Conservation (phyloP, 2,113 vertebrate genomes). For the Nerophis lumbriciformis region DNA sequence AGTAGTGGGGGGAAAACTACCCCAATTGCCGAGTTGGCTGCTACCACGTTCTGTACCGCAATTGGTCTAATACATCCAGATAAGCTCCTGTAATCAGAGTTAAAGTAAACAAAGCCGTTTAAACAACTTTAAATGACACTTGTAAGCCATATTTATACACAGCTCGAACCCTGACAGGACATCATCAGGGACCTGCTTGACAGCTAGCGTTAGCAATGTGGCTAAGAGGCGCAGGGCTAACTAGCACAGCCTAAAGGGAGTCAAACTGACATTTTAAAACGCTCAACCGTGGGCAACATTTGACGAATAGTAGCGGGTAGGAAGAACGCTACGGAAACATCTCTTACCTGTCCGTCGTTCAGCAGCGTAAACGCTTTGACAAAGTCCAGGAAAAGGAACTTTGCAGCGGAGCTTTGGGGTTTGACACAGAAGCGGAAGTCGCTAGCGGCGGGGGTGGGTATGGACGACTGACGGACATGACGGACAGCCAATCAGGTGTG, state of each 20-base stretch:
- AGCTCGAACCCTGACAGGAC: constrained; percentile 13
- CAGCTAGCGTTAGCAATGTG: constrained; percentile 51
- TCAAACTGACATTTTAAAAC: not conserved
- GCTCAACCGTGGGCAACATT: not conserved
- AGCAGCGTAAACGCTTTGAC: constrained; percentile 14
- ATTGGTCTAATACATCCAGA: not conserved
- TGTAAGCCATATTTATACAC: not conserved
- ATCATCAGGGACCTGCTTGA: constrained; percentile 29
- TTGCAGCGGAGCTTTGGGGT: constrained; percentile 26
- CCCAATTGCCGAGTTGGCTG: constrained; percentile 9
- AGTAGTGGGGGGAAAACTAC: not conserved
- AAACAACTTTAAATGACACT: not conserved
- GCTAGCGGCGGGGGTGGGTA: constrained; percentile 30
- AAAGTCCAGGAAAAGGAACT: constrained; percentile 26
- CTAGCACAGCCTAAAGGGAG: constrained; percentile 3
- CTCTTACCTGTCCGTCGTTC: constrained; percentile 35
- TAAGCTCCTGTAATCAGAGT: not conserved
- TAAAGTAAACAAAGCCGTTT: not conserved
- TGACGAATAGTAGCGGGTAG: not conserved
- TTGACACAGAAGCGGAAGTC: constrained; percentile 74
- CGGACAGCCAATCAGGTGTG: constrained; percentile 46
- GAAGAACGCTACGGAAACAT: too few relatives aligned
- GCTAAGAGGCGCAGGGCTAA: constrained; percentile 37
- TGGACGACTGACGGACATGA: constrained; percentile 14
- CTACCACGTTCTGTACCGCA: constrained; percentile 10